Base-by-base conservation (phyloP, 53 echinoderm and acorn worm species). In the Paracentrotus lividus region DNA sequence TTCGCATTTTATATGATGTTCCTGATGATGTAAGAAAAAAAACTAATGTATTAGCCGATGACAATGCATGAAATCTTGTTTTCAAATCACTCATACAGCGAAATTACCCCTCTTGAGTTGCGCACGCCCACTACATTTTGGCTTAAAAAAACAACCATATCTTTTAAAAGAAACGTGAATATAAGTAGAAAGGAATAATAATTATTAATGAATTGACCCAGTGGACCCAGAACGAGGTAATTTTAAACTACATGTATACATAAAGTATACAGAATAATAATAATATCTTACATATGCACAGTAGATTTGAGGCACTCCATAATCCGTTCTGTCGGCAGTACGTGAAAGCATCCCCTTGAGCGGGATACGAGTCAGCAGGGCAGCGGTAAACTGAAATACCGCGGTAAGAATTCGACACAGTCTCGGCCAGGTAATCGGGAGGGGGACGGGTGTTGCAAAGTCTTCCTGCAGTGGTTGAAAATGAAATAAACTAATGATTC, bases 341-440 rank as follows among this genome's bases (percentile, higher is more conserved):
- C 1, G 38, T 21, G 76, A 51, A 90, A 5, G 38, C 69, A 6
- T 90, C 91, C 20, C 75, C 91, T 14, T 58, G 52, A 26, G 27
- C 23, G 10, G 75, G 45, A 12, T 72, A 72, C 69, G 91, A 90
- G 31, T 12, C 91, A 36, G 26, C 38, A 0, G 69, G 69, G 52
- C 91, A 90, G 49, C 51, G 49, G 91, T 90, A 90, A 1, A 90
- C 53, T 51, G 91, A 72, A 16, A 90, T 23, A 33, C 91, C 75
- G 56, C 91, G 91, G 54, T 90, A 90, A 27, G 49, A n/a, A 27
- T 49, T 58, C 18, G 91, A 68, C 3, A 69, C 16, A 31, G 16
- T 53, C 18, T 20, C 49, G n/a, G 4, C 75, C 15, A 49, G 8
- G 21, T 75, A 8, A 15, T 51, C 27, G 43, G 29, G 4, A 33